These are phyloP conservation scores for Urosaurus nigricauda DNA, from an alignment of 2,797 vertebrate species.

Conservation along the genomic window DNA sequence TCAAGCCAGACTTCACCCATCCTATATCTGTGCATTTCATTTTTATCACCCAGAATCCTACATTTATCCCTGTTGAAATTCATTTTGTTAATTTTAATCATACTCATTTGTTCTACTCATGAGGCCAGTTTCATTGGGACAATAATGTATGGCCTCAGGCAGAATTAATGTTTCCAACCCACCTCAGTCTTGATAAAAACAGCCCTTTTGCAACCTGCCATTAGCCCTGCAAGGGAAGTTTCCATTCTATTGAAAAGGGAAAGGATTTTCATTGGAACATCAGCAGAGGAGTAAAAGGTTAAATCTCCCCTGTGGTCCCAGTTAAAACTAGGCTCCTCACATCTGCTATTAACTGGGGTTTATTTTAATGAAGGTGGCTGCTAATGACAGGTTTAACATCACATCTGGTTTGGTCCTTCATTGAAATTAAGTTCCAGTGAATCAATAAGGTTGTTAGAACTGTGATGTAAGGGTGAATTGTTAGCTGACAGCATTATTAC, in stretches of 20 bases:
- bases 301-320: neutral
- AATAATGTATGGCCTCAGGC: no score
- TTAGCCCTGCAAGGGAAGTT: neutral
- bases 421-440: neutral
- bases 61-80: no score
- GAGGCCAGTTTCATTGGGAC: neutral
- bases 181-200: neutral
- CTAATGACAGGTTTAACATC: neutral
- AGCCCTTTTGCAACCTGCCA: neutral
- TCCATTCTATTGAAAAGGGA: neutral
- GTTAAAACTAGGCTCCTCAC: neutral
- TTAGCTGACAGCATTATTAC: neutral
- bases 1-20: no score
- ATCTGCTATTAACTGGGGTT: neutral
- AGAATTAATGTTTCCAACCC: neutral
- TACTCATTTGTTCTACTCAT: no score
- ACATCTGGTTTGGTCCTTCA: neutral
- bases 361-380: neutral
- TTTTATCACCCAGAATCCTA: no score
- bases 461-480: neutral
- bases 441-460: neutral
- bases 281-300: neutral
- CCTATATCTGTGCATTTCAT: no score
- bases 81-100: no score
- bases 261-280: neutral